phyloP scores from a whole-genome alignment of 30 jellyfish, hydroid and myxozoan genomes.

The Catostylus mosaicus region DNA sequence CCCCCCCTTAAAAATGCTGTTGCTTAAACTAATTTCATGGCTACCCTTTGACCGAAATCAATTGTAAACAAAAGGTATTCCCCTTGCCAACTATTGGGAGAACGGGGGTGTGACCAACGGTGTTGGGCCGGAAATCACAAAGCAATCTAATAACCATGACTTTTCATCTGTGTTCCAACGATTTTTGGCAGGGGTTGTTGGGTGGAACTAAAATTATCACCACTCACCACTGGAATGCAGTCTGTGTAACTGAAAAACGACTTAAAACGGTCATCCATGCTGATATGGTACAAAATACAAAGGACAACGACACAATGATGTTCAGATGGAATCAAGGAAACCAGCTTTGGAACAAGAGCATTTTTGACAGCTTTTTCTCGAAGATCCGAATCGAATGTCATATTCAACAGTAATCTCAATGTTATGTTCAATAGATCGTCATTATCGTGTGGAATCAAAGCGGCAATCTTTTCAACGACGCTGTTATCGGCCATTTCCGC shows the following conservation, averaged over 20 bases:
- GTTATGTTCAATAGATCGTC: conserved; percentile 91
- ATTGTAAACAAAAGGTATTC: too few relatives aligned
- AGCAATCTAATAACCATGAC: too few relatives aligned
- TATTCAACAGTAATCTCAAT: conserved; percentile 81
- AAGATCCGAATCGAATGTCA: conserved; percentile 85
- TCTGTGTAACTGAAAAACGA: conserved; percentile 98
- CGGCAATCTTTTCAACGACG: conserved; percentile 77
- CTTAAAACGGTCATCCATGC: conserved; percentile 95
- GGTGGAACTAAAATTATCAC: too few relatives aligned
- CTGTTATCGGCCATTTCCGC: conserved; percentile 78
- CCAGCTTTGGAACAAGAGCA: conserved; percentile 96
- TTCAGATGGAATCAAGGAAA: conserved; percentile 70
- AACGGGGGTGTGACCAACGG: too few relatives aligned
- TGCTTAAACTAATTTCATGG: too few relatives aligned
- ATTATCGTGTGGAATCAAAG: conserved; percentile 78
- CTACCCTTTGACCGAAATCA: too few relatives aligned
- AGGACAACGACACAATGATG: conserved; percentile 87
- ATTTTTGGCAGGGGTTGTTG: too few relatives aligned
- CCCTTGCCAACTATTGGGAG: too few relatives aligned
- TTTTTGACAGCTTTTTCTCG: conserved; percentile 91
- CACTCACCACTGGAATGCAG: conserved; percentile 98
- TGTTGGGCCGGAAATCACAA: too few relatives aligned
- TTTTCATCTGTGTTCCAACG: too few relatives aligned
- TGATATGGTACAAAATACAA: conserved; percentile 94
- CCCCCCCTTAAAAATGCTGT: too few relatives aligned